phyloP scores from a whole-genome alignment of 2,888 invertebrate genomes.

The Pharmacophagus antenor region DNA sequence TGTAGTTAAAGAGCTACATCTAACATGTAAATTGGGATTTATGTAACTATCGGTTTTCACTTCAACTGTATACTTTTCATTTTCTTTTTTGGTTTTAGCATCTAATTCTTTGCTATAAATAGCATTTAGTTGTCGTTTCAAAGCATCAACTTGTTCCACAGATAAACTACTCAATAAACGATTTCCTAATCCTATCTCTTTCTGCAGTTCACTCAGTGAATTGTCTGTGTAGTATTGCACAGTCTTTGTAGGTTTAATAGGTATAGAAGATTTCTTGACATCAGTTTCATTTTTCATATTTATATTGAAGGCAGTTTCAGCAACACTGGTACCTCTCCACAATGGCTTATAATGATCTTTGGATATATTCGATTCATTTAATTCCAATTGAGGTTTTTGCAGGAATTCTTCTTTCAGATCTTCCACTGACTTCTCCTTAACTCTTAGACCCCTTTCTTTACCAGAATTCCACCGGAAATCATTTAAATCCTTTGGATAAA shows the following conservation, averaged over 20 bases:
- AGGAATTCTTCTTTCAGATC: constrained; percentile 90
- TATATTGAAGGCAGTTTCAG: constrained; percentile 87
- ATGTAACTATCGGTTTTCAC: constrained; percentile 64
- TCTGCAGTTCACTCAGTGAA: constrained; percentile 66
- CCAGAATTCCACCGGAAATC: constrained; percentile 89
- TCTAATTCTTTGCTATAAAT: constrained; percentile 86
- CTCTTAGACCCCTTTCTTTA: constrained; percentile 87
- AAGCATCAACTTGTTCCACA: constrained; percentile 89
- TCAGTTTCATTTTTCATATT: constrained; percentile 81
- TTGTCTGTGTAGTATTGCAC: constrained; percentile 67
- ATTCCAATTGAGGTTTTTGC: constrained; percentile 81
- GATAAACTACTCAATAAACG: constrained; percentile 91
- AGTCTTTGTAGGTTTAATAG: constrained; percentile 50
- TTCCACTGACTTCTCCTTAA: constrained; percentile 93
- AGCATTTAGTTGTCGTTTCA: constrained; percentile 89
- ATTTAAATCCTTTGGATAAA: constrained; percentile 87
- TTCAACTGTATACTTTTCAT: constrained; percentile 82
- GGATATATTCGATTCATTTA: constrained; percentile 59
- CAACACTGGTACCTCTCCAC: constrained; percentile 91
- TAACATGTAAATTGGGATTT: constrained; percentile 74
- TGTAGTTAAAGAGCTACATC: constrained; percentile 80
- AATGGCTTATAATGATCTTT: constrained; percentile 89
- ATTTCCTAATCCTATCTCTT: constrained; percentile 84
- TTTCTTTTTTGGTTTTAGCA: constrained; percentile 58
- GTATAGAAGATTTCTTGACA: constrained; percentile 48